phyloP scores from a whole-genome alignment of 1,140 invertebrate genomes.

The Ceratoteleas bidentatus region DNA sequence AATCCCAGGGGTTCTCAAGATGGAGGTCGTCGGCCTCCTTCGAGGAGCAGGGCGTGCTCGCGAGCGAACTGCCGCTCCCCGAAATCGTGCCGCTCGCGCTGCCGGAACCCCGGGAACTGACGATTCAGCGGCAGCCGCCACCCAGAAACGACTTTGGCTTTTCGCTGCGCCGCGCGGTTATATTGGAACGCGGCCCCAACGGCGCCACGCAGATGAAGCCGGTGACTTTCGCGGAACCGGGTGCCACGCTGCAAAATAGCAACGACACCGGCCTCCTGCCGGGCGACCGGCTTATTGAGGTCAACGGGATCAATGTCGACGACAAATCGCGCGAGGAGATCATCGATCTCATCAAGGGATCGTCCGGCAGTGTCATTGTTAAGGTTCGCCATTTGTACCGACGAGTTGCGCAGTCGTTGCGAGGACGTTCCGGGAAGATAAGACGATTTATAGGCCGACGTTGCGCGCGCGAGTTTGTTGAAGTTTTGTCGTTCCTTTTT shows the following conservation, averaged over 20 bases:
- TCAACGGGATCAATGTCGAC: constrained; percentile 93
- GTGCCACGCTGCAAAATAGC: constrained; percentile 87
- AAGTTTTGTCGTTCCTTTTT: too few species aligned
- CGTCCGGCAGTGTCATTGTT: constrained; percentile 90
- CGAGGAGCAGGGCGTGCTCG: constrained; percentile 83
- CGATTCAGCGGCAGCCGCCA: constrained; percentile 90
- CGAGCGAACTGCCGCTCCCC: constrained; percentile 87
- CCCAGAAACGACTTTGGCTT: constrained; percentile 97
- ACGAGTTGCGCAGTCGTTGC: too few species aligned
- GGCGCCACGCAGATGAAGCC: constrained; percentile 85
- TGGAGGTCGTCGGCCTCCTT: constrained; percentile 88
- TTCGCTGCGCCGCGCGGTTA: constrained; percentile 92
- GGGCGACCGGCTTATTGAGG: constrained; percentile 95
- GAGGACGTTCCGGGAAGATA: too few species aligned
- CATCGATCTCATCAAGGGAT: constrained; percentile 94
- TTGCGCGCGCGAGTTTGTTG: too few species aligned
- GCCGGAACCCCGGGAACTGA: constrained; percentile 88
- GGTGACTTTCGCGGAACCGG: constrained; percentile 96
- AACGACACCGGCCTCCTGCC: constrained; percentile 93
- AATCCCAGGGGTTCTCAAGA: constrained; percentile 89
- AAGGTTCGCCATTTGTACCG: constrained; percentile 84
- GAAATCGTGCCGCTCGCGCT: constrained; percentile 87
- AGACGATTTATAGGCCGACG: too few species aligned
- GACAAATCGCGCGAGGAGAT: constrained; percentile 94
- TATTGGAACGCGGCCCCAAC: constrained; percentile 84